A percentile compares a stretch with the other conserved stretches of the same genome.
Evolutionary conservation across 2,113 vertebrate genomes (phyloP).

Genomic region (Zootoca vivipara): DNA sequence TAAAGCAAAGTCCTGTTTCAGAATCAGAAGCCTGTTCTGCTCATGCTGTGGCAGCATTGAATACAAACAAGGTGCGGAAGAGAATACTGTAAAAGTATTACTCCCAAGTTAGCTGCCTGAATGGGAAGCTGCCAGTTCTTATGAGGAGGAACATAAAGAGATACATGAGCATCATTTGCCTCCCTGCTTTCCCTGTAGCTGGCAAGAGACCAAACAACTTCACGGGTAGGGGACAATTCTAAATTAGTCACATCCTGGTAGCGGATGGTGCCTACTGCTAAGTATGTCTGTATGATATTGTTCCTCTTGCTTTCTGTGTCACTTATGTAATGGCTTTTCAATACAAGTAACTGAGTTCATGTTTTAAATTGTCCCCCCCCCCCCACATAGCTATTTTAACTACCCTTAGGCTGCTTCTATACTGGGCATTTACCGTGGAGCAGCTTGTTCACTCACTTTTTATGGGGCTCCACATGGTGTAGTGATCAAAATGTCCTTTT

Average conservation of each 20-base stretch:
- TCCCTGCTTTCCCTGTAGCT: neutral
- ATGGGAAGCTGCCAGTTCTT: neutral
- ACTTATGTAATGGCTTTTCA: neutral
- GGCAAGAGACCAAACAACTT: neutral
- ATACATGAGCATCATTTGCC: neutral
- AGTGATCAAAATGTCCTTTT: no score
- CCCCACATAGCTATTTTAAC: neutral
- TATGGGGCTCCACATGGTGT: no score
- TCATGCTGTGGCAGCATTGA: no score
- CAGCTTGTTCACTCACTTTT: no score
- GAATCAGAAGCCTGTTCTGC: no score
- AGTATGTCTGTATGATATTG: neutral
- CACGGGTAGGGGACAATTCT: neutral
- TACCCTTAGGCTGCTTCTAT: neutral
- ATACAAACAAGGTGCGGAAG: neutral
- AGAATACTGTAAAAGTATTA: neutral
- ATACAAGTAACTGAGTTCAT: neutral
- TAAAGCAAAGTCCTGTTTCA: no score
- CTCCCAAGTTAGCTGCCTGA: neutral
- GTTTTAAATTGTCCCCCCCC: neutral
- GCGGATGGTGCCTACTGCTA: neutral
- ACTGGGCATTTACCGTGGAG: no score
- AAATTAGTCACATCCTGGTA: neutral
- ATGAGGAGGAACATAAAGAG: neutral
- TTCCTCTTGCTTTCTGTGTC: neutral